These are phyloP conservation scores for Pristionchus mayeri DNA, from an alignment of 2,888 invertebrate species.

Conservation along the genomic window DNA sequence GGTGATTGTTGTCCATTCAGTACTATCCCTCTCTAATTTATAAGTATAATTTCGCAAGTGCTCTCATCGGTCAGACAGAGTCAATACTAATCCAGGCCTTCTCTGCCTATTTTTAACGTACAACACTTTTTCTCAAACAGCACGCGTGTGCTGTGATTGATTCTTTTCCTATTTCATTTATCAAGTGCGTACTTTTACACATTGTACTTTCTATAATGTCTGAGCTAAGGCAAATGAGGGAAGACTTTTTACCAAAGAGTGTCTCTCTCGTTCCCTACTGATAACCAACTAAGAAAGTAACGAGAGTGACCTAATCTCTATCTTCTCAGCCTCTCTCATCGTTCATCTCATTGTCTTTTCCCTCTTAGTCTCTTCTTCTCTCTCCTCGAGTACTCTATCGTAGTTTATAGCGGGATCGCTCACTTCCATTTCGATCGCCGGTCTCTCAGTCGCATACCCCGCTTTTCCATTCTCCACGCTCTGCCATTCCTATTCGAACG, in stretches of 20 bases:
- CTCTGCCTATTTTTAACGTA: neutral
- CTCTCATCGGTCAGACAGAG: no score
- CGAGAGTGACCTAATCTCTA: slow-evolving; percentile 29
- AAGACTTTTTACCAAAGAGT: slow-evolving; percentile 16
- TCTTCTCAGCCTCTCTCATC: neutral
- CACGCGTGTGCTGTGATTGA: neutral
- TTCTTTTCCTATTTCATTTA: slow-evolving; percentile 6
- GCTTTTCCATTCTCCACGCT: neutral
- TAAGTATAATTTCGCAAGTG: no score
- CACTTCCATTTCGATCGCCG: slow-evolving; percentile 5
- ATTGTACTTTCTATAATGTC: neutral
- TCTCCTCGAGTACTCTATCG: slow-evolving; percentile 32
- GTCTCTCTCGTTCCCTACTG: slow-evolving; percentile 18
- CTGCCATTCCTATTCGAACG: no score
- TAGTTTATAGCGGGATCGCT: slow-evolving; percentile 41
- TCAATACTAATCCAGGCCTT: no score
- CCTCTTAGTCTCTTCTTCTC: slow-evolving; percentile 3
- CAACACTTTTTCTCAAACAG: neutral
- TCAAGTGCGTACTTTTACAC: no score
- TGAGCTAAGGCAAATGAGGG: neutral
- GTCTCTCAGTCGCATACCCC: neutral
- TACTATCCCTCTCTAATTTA: no score
- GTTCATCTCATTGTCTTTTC: neutral
- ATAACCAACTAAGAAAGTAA: slow-evolving; percentile 11
- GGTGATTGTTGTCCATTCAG: no score